Base-by-base conservation (phyloP, 2,797 vertebrate genomes). In the Avahi laniger region DNA sequence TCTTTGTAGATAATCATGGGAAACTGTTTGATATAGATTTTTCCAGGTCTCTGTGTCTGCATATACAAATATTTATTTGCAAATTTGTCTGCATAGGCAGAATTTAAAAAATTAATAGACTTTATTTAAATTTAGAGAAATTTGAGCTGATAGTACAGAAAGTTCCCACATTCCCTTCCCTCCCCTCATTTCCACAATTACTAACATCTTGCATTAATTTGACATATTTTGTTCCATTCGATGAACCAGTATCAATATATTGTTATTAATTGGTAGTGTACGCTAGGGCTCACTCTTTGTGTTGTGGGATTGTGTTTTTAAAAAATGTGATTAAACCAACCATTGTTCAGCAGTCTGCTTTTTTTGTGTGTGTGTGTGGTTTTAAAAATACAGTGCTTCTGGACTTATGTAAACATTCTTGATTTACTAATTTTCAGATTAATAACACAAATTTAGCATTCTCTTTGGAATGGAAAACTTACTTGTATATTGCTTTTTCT, bases 61-160 rank as follows among this genome's bases (percentile, higher is more conserved):
- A 59, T 72, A 69, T 69, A 35, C 65, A 87, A 24, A 33, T 87
- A 35, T 69, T 89, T 86, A 26, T 59, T 91, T 85, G 69, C 43
- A 82, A 76, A 81, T 95, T 9, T 83, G 14, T 95, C 1, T 59
- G 28, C 28, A 38, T 35, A 4, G 83, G 24, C 35, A 33, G 46
- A 61, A 61, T 48, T 57, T 1, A 78, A 80, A 92, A 84, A 79
- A 12, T 73, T 61, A 65, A 50, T 83, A 67, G 50, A 65, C 38
- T 92, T 93, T 61, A 63, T 72, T 87, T 81, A 76, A 22, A 87
- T 93, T 93, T 93, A 91, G 3, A 76, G 78, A 80, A 91, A 35
- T 88, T 93, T 63, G 43, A 93, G 38, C 26, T 26, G 30, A 26
- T 76, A 79, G 57, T 82, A 79, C 6, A 73, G 33, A 89, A 81